Percentiles rank a stretch among this genome's conserved stretches.
Evolutionary conservation across 2,113 vertebrate species (phyloP).

Genomic region (Myxocyprinus asiaticus): DNA sequence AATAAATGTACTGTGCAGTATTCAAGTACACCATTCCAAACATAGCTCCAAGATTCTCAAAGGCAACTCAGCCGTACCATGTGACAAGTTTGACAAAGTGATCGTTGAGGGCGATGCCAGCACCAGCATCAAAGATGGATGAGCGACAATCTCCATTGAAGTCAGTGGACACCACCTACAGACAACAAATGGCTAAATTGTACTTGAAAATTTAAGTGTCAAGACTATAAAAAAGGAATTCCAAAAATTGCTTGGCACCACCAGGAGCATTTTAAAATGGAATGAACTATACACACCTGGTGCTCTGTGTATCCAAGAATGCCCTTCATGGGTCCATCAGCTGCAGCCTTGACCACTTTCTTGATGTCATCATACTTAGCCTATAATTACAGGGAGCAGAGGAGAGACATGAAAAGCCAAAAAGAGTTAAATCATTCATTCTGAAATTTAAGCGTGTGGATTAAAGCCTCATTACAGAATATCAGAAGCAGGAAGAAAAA

Average conservation of each 20-base stretch:
- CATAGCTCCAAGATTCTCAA: too few species aligned
- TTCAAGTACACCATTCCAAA: too few species aligned
- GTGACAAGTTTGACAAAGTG: slow-evolving; percentile 95
- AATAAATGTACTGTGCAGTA: too few species aligned
- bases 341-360: slow-evolving; percentile 88
- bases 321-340: slow-evolving; percentile 92
- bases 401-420: too few species aligned
- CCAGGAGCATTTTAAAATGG: background rate
- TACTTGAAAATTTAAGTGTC: too few species aligned
- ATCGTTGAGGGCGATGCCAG: slow-evolving; percentile 94
- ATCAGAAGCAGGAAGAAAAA: too few species aligned
- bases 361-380: slow-evolving; percentile 96
- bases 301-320: slow-evolving; percentile 94
- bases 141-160: slow-evolving; percentile 90
- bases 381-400: slow-evolving; percentile 60
- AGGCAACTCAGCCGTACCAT: slow-evolving; percentile 75
- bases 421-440: too few species aligned
- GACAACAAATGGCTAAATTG: background rate
- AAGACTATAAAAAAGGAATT: too few species aligned
- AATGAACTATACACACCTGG: slow-evolving; percentile 78
- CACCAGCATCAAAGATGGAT: slow-evolving; percentile 94
- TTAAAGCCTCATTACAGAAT: too few species aligned
- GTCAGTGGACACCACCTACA: slow-evolving; percentile 91
- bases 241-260: too few species aligned
- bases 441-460: too few species aligned